Conservation (phyloP, 30 jellyfish, hydroid and myxozoan genomes). For the Rhopilema esculentum region DNA sequence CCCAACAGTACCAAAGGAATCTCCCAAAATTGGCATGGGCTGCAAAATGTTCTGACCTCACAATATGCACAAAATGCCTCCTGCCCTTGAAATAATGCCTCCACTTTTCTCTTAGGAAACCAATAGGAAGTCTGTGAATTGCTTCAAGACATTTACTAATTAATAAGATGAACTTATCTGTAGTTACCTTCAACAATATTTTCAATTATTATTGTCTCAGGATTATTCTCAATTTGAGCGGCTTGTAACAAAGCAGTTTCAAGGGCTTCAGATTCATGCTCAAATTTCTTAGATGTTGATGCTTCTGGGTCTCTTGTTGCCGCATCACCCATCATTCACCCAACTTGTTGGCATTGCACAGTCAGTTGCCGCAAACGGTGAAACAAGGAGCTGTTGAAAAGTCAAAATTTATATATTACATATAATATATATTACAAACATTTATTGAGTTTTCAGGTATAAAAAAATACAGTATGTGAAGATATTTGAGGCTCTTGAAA, state of each 20-base stretch:
- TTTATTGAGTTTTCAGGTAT: neutral
- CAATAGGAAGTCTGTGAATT: no score
- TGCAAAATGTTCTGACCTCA: no score
- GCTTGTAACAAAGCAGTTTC: constrained; percentile 34
- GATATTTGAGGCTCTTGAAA: no score
- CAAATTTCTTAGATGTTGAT: constrained; percentile 21
- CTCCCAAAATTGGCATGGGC: no score
- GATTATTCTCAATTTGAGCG: constrained; percentile 25
- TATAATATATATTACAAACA: constrained; percentile 5
- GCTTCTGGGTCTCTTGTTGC: constrained; percentile 25
- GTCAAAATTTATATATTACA: neutral
- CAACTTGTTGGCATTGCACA: neutral
- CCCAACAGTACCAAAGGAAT: no score
- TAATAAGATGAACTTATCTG: no score
- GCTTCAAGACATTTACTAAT: no score
- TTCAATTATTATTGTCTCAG: constrained; percentile 28
- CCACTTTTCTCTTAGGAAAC: no score
- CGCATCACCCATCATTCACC: no score
- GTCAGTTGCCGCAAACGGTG: neutral
- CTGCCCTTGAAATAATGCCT: no score
- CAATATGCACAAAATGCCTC: no score
- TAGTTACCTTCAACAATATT: constrained; percentile 22
- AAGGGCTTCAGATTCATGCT: constrained; percentile 28
- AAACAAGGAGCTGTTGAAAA: constrained; percentile 19
- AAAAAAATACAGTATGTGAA: no score